These are phyloP conservation scores for Leptatherina wallacei DNA, from an alignment of 2,797 vertebrate species.

Conservation along the genomic window DNA sequence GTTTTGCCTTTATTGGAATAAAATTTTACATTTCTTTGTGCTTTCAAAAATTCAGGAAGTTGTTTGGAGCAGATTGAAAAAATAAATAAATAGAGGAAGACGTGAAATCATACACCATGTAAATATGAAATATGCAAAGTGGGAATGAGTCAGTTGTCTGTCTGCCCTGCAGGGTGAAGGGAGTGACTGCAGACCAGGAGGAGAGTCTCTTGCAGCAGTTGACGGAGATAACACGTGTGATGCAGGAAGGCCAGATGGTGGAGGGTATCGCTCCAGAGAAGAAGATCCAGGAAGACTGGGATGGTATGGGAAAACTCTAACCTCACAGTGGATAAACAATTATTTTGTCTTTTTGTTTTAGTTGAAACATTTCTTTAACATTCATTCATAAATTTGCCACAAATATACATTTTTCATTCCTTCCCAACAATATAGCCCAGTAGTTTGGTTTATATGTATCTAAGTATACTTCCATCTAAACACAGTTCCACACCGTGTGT, in stretches of 20 bases:
- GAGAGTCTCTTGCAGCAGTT: constrained; percentile 91
- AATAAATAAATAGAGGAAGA: not conserved
- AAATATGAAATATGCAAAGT: not conserved
- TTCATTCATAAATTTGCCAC: too few relatives aligned
- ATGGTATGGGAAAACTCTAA: constrained; percentile 76
- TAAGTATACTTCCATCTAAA: too few relatives aligned
- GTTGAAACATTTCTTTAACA: too few relatives aligned
- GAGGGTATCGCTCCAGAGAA: constrained; percentile 86
- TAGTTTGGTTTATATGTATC: too few relatives aligned
- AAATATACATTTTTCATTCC: too few relatives aligned
- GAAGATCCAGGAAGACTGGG: constrained; percentile 86
- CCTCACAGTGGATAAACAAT: not conserved
- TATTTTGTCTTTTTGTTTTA: too few relatives aligned
- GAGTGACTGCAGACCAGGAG: constrained; percentile 90
- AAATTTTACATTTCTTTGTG: not conserved
- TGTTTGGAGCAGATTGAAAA: not conserved
- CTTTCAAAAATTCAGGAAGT: not conserved
- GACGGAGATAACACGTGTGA: constrained; percentile 91
- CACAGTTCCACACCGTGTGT: too few relatives aligned
- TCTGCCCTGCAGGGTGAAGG: constrained; percentile 76
- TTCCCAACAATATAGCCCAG: too few relatives aligned
- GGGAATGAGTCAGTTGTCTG: not conserved
- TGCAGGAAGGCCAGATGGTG: constrained; percentile 92
- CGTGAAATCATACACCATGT: not conserved
- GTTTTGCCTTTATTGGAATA: not conserved